phyloP scores from a whole-genome alignment of 2,888 invertebrate genomes.

The Odontothrips loti region DNA sequence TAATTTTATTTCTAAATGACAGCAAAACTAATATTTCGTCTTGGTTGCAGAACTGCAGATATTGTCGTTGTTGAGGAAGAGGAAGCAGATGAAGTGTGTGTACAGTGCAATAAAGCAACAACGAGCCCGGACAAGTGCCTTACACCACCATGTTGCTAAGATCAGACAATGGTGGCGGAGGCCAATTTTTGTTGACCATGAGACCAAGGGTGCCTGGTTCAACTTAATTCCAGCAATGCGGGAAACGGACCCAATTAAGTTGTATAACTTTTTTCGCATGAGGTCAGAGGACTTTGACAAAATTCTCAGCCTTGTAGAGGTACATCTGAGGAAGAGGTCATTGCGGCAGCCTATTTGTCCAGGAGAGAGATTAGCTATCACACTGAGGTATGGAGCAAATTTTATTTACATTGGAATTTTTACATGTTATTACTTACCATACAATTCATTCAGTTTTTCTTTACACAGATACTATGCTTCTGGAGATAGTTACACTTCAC shows the following conservation, averaged over 20 bases:
- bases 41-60: too few relatives aligned
- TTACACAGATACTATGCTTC: background rate
- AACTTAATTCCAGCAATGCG: background rate
- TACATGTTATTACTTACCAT: too few relatives aligned
- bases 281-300: background rate
- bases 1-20: too few relatives aligned
- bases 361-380: background rate
- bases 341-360: background rate
- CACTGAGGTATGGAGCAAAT: background rate
- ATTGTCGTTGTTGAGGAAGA: too few relatives aligned
- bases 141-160: too few relatives aligned
- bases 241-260: background rate
- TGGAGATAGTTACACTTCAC: background rate
- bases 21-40: too few relatives aligned
- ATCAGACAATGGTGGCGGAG: background rate
- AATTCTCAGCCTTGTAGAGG: background rate
- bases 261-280: background rate
- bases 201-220: background rate
- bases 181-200: background rate
- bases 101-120: too few relatives aligned
- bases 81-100: too few relatives aligned
- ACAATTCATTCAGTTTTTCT: too few relatives aligned
- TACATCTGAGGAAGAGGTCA: background rate
- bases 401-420: background rate
- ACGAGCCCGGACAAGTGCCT: too few relatives aligned